Evolutionary conservation across 2,113 vertebrate genomes (phyloP).

Genomic region (Ondatra zibethicus): DNA sequence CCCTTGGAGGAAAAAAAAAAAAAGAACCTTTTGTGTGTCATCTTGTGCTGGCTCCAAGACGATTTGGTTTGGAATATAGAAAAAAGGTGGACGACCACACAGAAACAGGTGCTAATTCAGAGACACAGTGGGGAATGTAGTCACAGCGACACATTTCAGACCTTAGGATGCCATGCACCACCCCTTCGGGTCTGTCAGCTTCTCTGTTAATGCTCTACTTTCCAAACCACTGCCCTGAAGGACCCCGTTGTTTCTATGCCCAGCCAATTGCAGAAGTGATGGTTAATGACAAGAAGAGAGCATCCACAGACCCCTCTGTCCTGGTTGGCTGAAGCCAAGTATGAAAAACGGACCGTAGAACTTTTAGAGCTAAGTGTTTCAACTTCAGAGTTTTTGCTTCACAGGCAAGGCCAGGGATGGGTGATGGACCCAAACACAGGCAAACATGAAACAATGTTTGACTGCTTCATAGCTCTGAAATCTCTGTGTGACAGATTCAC

Average conservation of each 20-base stretch:
- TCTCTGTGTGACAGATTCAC: slow-evolving; percentile 74
- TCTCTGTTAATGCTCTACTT: slow-evolving; percentile 49
- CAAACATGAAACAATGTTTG: slow-evolving; percentile 49
- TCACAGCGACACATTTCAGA: slow-evolving; percentile 63
- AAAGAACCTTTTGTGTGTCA: slow-evolving; percentile 43
- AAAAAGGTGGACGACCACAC: slow-evolving; percentile 68
- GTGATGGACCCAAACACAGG: slow-evolving; percentile 58
- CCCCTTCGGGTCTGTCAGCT: slow-evolving; percentile 61
- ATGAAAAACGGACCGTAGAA: slow-evolving; percentile 45
- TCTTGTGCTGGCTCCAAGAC: slow-evolving; percentile 61
- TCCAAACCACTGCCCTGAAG: slow-evolving; percentile 56
- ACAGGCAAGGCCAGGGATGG: slow-evolving; percentile 55
- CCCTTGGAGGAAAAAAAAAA: slow-evolving; percentile 58
- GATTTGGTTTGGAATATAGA: slow-evolving; percentile 68
- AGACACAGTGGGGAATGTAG: slow-evolving; percentile 68
- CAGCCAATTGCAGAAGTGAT: slow-evolving; percentile 57
- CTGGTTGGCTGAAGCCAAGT: slow-evolving; percentile 66
- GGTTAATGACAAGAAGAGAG: neutral
- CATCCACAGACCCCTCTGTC: slow-evolving; percentile 30
- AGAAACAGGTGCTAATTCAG: slow-evolving; percentile 76
- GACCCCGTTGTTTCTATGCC: slow-evolving; percentile 52
- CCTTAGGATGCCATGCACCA: slow-evolving; percentile 45
- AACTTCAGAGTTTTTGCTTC: slow-evolving; percentile 51
- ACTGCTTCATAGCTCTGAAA: slow-evolving; percentile 72
- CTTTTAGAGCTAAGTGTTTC: slow-evolving; percentile 63